phyloP scores from a whole-genome alignment of 2,113 vertebrate genomes.

The Shinisaurus crocodilurus region DNA sequence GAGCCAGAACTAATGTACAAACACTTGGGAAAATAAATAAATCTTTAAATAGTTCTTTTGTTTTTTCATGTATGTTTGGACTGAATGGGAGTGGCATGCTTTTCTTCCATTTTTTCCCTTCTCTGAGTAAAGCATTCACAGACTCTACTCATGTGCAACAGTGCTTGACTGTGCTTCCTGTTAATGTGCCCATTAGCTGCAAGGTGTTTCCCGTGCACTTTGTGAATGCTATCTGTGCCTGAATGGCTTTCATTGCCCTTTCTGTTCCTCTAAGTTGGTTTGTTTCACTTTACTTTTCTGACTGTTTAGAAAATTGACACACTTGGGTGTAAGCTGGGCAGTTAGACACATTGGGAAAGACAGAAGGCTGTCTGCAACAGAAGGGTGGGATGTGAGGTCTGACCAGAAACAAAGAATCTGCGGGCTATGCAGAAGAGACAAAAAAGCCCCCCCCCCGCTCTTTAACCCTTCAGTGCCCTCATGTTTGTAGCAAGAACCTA shows the following conservation, averaged over 20 bases:
- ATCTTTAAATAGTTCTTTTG: background rate
- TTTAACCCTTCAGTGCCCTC: background rate
- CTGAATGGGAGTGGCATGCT: background rate
- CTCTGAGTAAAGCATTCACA: background rate
- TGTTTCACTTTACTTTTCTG: background rate
- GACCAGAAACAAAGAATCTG: background rate
- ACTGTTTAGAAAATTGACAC: background rate
- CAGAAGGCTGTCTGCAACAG: background rate
- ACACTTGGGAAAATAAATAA: too few relatives aligned
- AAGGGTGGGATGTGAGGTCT: background rate
- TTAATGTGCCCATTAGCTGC: background rate
- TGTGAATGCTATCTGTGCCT: background rate
- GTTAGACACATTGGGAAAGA: background rate
- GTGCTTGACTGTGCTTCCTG: background rate
- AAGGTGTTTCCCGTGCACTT: background rate
- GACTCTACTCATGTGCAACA: background rate
- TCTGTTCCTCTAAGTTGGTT: background rate
- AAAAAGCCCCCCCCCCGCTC: too few relatives aligned
- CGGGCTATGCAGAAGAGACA: background rate
- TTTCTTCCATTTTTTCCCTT: background rate
- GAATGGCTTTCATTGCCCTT: background rate
- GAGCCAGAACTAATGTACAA: too few relatives aligned
- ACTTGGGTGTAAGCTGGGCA: background rate
- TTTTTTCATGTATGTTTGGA: background rate
- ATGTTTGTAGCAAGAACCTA: background rate